Base-by-base conservation (phyloP, 2,113 vertebrate species). In the Cichladusa arquata region DNA sequence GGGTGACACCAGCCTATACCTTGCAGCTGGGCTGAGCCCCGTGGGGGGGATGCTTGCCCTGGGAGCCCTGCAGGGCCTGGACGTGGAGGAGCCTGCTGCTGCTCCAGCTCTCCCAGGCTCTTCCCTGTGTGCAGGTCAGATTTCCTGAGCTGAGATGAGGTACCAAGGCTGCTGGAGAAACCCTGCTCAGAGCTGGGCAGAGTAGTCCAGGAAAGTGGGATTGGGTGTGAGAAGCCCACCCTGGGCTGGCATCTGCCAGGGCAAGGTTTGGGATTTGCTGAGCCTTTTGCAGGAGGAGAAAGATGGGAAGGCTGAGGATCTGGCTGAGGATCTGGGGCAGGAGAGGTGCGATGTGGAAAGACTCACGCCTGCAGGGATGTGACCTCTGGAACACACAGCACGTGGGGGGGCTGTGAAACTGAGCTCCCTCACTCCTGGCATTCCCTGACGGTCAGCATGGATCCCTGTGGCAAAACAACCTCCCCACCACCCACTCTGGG, bases 401-500 rank as follows among this genome's bases (percentile, higher is more conserved):
- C 8, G 3, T 50, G 84, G 31, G 20, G 14, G 0, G 8, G 23
- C 84, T 80, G 78, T 5, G 20, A 95, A 89, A 76, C 77, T 48
- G 90, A 95, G 53, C 81, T 91, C 40, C 73, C 65, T 86, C 12
- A 0, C 70, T 62, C 29, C 73, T 60, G 73, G 48, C 73, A 84
- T 91, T 94, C 84, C 77, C 29, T 2, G 1, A 44, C 1, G 2
- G 73, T 90, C 90, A 95, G 81, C 56, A 64, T 0, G 1, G 45
- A 60, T 28, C 0, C 0, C 45, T 54, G 67, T 44, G 51, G 70
- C 53, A 56, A 57, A 96, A 72, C 4, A 3, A 23, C 42, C 42
- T 81, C 50, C 61, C 15, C 66, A 56, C 11, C 1, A 0, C 24
- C 44, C 6, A 1, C 2, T 1, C 28, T 8, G 29, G 36, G 24